Evolutionary conservation across 1,140 invertebrate species (phyloP).

Genomic region (Caerostris extrusa): DNA sequence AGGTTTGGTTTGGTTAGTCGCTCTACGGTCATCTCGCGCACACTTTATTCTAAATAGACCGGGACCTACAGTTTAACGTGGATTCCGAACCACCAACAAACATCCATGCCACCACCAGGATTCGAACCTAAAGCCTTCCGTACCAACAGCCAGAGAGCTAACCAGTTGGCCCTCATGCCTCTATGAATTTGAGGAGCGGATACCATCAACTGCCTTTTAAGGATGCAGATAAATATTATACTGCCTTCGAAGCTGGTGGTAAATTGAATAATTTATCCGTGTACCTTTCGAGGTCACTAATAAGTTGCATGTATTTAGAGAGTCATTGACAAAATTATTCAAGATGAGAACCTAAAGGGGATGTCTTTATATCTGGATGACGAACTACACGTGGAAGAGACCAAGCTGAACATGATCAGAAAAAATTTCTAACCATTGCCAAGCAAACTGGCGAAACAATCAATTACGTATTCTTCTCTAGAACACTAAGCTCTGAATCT

Average conservation of each 20-base stretch:
- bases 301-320: slow-evolving; percentile 79
- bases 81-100: too few species aligned
- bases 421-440: too few species aligned
- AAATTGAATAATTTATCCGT: slow-evolving; percentile 79
- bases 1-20: too few species aligned
- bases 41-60: too few species aligned
- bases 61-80: too few species aligned
- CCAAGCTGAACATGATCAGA: too few species aligned
- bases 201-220: slow-evolving; percentile 80
- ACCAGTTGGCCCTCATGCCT: too few species aligned
- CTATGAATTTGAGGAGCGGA: slow-evolving; percentile 80
- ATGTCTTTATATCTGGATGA: slow-evolving; percentile 78
- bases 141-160: too few species aligned
- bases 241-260: slow-evolving; percentile 79
- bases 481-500: slow-evolving; percentile 5
- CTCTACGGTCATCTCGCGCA: too few species aligned
- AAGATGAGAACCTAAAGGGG: slow-evolving; percentile 60
- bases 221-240: slow-evolving; percentile 69
- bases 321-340: slow-evolving; percentile 81
- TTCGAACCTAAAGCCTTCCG: too few species aligned
- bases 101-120: too few species aligned
- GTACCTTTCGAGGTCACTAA: slow-evolving; percentile 81
- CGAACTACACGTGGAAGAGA: slow-evolving; percentile 62
- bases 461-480: slow-evolving; percentile 21
- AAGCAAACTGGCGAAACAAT: slow-evolving; percentile 44